phyloP scores from a whole-genome alignment of 2,113 vertebrate genomes.

The Suncus etruscus region DNA sequence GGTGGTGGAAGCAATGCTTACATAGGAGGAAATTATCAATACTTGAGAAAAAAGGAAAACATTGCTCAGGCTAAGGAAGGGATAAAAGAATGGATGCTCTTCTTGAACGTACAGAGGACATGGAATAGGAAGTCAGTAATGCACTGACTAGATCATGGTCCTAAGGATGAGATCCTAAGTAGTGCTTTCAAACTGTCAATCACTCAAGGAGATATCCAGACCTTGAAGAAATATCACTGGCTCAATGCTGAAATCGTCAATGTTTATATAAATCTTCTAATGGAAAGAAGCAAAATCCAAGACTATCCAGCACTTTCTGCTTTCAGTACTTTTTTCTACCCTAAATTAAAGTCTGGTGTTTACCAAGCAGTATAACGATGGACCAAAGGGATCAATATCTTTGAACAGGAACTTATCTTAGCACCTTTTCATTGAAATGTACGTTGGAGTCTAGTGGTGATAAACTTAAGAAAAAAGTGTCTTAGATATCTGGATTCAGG shows the following conservation, averaged over 20 bases:
- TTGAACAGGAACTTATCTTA: constrained; percentile 91
- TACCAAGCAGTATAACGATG: constrained; percentile 92
- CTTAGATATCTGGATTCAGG: constrained; percentile 94
- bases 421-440: constrained; percentile 92
- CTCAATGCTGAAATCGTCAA: constrained; percentile 88
- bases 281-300: constrained; percentile 89
- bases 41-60: too few species aligned
- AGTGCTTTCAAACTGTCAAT: too few species aligned
- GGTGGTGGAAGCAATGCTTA: constrained; percentile 78
- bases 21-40: too few species aligned
- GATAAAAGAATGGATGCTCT: too few species aligned
- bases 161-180: too few species aligned
- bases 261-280: constrained; percentile 95
- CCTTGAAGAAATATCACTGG: too few species aligned
- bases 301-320: constrained; percentile 88
- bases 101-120: too few species aligned
- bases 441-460: constrained; percentile 95
- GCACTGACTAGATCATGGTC: too few species aligned
- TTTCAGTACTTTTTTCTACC: constrained; percentile 96
- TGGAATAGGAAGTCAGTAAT: too few species aligned
- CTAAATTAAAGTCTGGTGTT: constrained; percentile 90
- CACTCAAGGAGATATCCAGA: too few species aligned
- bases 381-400: constrained; percentile 94
- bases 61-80: too few species aligned
- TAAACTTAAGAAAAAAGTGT: constrained; percentile 90